These are phyloP conservation scores for Uria aalge DNA, from an alignment of 2,113 vertebrate species.

Conservation along the genomic window DNA sequence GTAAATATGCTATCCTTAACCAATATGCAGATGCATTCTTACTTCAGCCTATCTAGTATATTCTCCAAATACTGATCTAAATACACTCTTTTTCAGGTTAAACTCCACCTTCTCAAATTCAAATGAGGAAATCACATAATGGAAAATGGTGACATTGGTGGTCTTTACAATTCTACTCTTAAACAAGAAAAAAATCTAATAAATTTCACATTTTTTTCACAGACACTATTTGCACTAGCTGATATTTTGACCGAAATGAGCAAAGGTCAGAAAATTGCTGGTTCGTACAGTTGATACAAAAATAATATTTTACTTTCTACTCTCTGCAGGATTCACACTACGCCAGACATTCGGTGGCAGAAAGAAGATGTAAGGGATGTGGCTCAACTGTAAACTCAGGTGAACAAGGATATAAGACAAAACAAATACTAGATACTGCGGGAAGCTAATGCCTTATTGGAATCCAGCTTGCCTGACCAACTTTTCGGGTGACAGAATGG, in stretches of 20 bases:
- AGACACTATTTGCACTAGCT: not conserved
- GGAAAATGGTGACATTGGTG: not conserved
- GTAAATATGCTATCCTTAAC: not conserved
- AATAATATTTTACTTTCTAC: not conserved
- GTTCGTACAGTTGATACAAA: not conserved
- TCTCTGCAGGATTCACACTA: not conserved
- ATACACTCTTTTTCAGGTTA: not conserved
- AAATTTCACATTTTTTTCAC: not conserved
- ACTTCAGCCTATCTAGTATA: not conserved
- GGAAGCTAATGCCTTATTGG: not conserved
- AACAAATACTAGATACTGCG: not conserved
- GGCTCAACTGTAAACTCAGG: not conserved
- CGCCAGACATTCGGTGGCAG: fast-evolving
- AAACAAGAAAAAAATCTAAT: not conserved
- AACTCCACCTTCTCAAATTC: not conserved
- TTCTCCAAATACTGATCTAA: not conserved
- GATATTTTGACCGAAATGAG: not conserved
- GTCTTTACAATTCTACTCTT: not conserved
- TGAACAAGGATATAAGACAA: not conserved
- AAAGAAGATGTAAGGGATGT: not conserved
- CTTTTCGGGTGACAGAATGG: not conserved
- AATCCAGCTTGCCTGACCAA: not conserved
- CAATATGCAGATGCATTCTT: not conserved
- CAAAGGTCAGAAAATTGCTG: not conserved
- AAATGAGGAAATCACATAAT: not conserved